phyloP scores from a whole-genome alignment of 2,797 vertebrate species.

The Parotocinclus haroldoi region DNA sequence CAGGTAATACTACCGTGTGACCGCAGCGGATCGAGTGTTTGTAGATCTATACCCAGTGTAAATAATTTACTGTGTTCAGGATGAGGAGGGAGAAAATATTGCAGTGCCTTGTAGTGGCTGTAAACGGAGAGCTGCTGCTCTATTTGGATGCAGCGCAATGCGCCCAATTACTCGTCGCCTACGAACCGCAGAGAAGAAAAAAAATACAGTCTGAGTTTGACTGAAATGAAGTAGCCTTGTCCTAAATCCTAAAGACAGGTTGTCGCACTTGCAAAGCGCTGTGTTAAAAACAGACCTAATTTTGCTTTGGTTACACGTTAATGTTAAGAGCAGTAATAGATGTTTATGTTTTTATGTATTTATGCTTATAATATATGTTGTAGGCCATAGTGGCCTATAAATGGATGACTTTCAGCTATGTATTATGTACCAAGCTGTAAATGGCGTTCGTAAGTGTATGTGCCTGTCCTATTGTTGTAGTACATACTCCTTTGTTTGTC shows the following conservation, averaged over 20 bases:
- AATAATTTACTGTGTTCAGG: constrained; percentile 60
- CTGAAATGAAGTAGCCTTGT: constrained; percentile 24
- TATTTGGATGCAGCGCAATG: constrained; percentile 46
- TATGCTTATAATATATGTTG: too few relatives aligned
- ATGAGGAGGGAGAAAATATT: constrained; percentile 42
- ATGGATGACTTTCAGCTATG: too few relatives aligned
- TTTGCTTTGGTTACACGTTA: too few relatives aligned
- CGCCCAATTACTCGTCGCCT: neutral
- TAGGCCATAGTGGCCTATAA: too few relatives aligned
- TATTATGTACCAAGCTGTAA: too few relatives aligned
- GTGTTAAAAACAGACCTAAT: too few relatives aligned
- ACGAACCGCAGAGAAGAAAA: neutral
- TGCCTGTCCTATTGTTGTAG: too few relatives aligned
- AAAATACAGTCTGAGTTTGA: constrained; percentile 12
- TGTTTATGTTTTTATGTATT: too few relatives aligned
- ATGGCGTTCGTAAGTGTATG: too few relatives aligned
- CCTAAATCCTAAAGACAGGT: constrained; percentile 4
- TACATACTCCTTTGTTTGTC: too few relatives aligned
- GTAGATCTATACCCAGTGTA: constrained; percentile 66
- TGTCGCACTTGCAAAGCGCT: too few relatives aligned
- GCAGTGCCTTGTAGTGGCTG: constrained; percentile 18
- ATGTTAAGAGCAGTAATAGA: too few relatives aligned
- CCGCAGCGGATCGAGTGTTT: constrained; percentile 60
- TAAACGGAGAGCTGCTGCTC: constrained; percentile 30
- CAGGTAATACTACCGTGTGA: constrained; percentile 60